phyloP scores from a whole-genome alignment of 35 echinoderm and acorn worm species.

The Anneissia japonica region DNA sequence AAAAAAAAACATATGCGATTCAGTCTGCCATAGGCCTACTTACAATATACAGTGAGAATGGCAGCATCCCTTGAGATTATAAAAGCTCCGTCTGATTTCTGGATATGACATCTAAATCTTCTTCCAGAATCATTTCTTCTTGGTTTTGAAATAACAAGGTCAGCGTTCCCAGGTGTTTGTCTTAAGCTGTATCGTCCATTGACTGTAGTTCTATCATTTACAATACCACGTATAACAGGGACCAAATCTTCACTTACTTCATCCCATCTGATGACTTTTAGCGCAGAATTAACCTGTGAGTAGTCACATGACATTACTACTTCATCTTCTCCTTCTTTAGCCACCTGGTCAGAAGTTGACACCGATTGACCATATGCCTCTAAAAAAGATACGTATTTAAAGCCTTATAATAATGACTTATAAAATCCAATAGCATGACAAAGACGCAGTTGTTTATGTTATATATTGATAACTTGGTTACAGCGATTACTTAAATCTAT shows the following conservation, averaged over 20 bases:
- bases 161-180: not conserved
- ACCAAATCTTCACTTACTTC: not conserved
- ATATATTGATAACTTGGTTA: too few relatives aligned
- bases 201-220: not conserved
- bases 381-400: too few relatives aligned
- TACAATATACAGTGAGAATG: not conserved
- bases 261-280: not conserved
- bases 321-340: not conserved
- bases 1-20: too few relatives aligned
- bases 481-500: too few relatives aligned
- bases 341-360: not conserved
- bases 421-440: too few relatives aligned
- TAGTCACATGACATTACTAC: not conserved
- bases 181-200: not conserved
- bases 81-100: not conserved
- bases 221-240: not conserved
- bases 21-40: too few relatives aligned
- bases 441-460: too few relatives aligned
- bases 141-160: not conserved
- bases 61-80: not conserved
- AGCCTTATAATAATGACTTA: too few relatives aligned
- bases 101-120: not conserved
- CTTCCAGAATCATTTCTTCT: not conserved
- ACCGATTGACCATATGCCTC: not conserved
- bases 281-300: not conserved